Evolutionary conservation across 1,140 invertebrate species (phyloP), one percentile per base, ranked within the genome.

Genomic region (Saccostrea cuccullata): DNA sequence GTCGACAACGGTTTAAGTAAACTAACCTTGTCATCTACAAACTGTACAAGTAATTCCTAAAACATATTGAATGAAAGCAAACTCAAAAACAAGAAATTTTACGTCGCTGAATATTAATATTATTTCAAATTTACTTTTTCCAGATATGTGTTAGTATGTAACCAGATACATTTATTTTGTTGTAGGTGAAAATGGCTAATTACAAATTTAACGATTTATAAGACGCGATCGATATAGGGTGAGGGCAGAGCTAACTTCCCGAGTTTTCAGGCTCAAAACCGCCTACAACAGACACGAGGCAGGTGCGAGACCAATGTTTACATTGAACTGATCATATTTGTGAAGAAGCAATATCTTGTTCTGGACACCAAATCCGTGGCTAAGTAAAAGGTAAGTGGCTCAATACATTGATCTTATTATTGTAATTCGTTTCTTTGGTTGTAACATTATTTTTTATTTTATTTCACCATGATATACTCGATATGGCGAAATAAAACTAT

Each of bases 291-390:
- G 26, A 77, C 70, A 36, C 15, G 15, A 77, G 30, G 70, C 70
- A 77, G 70, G 70, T 77, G 70, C 3, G 70, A 77, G 70, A 15
- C 26, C 70, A 36, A 36, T 77, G 70, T 77, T 77, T 77, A 77
- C 70, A 77, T 77, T 30, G 13, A 36, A 77, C 23, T 30, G 23
- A 30, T 77, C 30, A 77, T 77, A 30, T 15, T 30, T n/a, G 58
- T 20, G 58, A 64, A 30, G 13, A 77, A 36, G 70, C 30, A 36
- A 77, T 77, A 26, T 77, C 26, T 77, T 77, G 11, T 36, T 77
- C 30, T 36, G 70, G 70, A 77, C 70, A 40, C 26, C 30, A 36
- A 30, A 36, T 36, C 70, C 70, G 0, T 15, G 70, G 47, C 47
- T 47, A 8, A 26, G 23, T 77, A 15, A 15, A 30, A 77, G 70